A percentile compares a stretch with the other conserved stretches of the same genome.
These are phyloP conservation scores for Hyles vespertilio DNA, from an alignment of 1,140 invertebrate genomes.

Conservation along the genomic window DNA sequence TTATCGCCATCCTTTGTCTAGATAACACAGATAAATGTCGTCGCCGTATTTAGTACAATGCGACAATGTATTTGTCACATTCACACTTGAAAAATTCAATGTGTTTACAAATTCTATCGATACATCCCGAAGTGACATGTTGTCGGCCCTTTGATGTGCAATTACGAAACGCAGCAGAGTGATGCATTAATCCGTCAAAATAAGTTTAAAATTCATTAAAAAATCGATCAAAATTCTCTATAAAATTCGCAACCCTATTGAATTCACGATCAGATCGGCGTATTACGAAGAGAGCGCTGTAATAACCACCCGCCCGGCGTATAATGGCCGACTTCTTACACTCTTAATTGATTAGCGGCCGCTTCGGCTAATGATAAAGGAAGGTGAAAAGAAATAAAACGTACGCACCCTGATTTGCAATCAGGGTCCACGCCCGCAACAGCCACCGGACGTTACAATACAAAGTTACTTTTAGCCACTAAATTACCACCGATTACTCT, in stretches of 20 bases:
- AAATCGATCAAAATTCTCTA: constrained; percentile 59
- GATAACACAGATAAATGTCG: constrained; percentile 72
- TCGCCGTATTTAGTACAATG: constrained; percentile 57
- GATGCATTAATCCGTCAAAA: constrained; percentile 10
- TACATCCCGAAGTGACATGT: constrained; percentile 9
- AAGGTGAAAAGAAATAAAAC: constrained; percentile 72
- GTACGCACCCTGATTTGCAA: constrained; percentile 58
- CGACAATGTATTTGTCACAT: constrained; percentile 60
- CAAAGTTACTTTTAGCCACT: constrained; percentile 8
- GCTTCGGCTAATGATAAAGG: constrained; percentile 72
- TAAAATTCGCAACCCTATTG: constrained; percentile 72
- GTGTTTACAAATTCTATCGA: constrained; percentile 27
- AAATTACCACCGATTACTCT: not conserved
- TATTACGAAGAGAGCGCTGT: constrained; percentile 67
- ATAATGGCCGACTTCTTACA: constrained; percentile 74
- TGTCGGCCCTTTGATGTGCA: too few species aligned
- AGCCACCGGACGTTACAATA: constrained; percentile 45
- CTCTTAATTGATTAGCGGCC: constrained; percentile 75
- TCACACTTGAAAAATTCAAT: constrained; percentile 60
- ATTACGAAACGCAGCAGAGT: too few species aligned
- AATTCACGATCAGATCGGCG: constrained; percentile 69
- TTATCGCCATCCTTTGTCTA: constrained; percentile 67
- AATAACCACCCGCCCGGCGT: constrained; percentile 67
- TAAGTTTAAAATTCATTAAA: constrained; percentile 56
- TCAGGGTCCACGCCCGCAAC: constrained; percentile 35